Percentiles rank a stretch among this genome's conserved stretches.
phyloP scores from a whole-genome alignment of 2,797 vertebrate genomes.

The Cottoperca gobio region DNA sequence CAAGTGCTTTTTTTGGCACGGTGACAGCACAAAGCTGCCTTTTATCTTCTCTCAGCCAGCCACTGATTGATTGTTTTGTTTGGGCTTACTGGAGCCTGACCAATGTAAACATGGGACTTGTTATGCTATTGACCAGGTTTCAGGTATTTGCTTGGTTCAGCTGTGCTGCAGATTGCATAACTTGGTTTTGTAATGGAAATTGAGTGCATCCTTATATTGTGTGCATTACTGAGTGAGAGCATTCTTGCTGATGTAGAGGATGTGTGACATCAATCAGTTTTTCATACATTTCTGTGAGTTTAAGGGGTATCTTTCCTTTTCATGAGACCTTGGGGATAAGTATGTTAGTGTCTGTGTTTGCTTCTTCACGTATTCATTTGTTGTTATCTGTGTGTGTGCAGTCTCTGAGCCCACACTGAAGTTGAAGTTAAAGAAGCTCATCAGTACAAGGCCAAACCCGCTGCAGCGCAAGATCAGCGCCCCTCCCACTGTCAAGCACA shows the following conservation, averaged over 20 bases:
- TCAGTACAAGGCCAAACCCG: constrained; percentile 89
- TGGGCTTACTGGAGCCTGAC: constrained; percentile 49
- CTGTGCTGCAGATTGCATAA: constrained; percentile 22
- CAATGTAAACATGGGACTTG: constrained; percentile 53
- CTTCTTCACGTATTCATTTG: constrained; percentile 13
- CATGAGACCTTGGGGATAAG: not conserved
- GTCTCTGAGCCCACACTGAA: constrained; percentile 94
- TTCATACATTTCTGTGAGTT: constrained; percentile 9
- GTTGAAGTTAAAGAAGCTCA: constrained; percentile 89
- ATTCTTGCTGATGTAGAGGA: constrained; percentile 4
- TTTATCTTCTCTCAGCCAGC: constrained; percentile 59
- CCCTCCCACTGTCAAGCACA: constrained; percentile 86
- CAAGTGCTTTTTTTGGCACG: constrained; percentile 54
- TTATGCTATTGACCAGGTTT: constrained; percentile 20
- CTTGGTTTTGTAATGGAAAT: constrained; percentile 26
- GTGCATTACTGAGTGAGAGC: not conserved
- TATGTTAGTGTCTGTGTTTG: not conserved
- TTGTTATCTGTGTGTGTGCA: constrained; percentile 57
- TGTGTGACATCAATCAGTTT: not conserved
- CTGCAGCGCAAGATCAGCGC: constrained; percentile 91
- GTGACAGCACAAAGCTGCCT: constrained; percentile 54
- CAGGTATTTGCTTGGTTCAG: constrained; percentile 29
- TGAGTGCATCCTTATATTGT: constrained; percentile 1
- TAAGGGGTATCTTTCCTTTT: not conserved
- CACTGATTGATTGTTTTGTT: constrained; percentile 69